These are phyloP conservation scores for Cryptus armator DNA, from an alignment of 2,888 invertebrate genomes.

Conservation along the genomic window DNA sequence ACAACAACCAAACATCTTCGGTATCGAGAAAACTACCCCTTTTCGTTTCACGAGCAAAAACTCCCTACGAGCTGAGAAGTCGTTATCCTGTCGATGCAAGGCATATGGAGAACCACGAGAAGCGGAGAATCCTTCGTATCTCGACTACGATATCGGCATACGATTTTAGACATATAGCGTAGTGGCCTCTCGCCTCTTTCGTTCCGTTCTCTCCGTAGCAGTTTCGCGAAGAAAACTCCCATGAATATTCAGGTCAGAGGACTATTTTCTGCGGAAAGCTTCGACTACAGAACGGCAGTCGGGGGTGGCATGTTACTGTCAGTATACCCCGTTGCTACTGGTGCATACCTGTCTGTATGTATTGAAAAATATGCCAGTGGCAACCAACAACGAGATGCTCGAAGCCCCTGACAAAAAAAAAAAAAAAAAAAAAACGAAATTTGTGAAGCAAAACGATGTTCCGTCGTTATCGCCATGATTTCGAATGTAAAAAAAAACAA, in stretches of 20 bases:
- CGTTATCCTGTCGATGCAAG: conserved; percentile 12
- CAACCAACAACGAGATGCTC: conserved; percentile 28
- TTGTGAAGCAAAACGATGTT: conserved; percentile 57
- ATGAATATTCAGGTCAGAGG: conserved; percentile 67
- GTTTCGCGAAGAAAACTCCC: conserved; percentile 31
- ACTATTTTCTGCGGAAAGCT: conserved; percentile 48
- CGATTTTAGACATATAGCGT: conserved; percentile 22
- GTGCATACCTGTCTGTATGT: conserved; percentile 15
- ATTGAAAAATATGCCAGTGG: conserved; percentile 27
- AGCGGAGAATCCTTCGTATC: conserved; percentile 29
- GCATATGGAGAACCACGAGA: conserved; percentile 32
- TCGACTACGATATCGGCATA: conserved; percentile 31
- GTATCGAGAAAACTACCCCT: conserved; percentile 4
- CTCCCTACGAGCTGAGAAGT: conserved; percentile 30
- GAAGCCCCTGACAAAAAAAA: background rate
- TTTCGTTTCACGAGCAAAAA: conserved; percentile 17
- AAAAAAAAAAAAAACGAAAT: conserved; percentile 45
- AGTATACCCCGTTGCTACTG: too few species aligned
- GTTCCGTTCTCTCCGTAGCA: background rate
- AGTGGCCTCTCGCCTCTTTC: background rate
- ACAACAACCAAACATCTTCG: background rate
- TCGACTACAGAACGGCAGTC: background rate
- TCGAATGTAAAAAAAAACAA: conserved; percentile 7
- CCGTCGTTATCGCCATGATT: conserved; percentile 38
- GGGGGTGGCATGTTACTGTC: background rate